Percentiles rank a stretch among this genome's conserved stretches.
These are phyloP conservation scores for Chrysocyon brachyurus DNA, from an alignment of 2,797 vertebrate species.

Conservation along the genomic window DNA sequence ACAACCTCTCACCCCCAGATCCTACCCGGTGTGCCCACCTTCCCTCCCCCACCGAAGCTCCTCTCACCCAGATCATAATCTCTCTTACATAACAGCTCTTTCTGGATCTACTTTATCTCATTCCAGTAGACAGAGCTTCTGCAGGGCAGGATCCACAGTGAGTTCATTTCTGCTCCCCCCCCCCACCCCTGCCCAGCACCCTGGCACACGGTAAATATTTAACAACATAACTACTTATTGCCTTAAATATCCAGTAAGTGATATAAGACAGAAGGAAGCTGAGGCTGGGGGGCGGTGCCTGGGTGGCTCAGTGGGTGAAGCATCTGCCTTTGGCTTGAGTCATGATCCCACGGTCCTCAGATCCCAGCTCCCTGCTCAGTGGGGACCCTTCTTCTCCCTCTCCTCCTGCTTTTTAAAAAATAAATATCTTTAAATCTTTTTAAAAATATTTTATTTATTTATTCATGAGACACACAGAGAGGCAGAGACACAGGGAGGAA, in stretches of 20 bases:
- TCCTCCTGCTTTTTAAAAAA: no score
- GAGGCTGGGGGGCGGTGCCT: neutral
- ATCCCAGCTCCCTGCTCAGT: no score
- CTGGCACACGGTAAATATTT: neutral
- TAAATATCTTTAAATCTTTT: no score
- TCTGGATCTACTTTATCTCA: slow-evolving; percentile 17
- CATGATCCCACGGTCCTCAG: no score
- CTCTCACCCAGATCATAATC: neutral
- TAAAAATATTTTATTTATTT: no score
- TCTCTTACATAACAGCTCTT: slow-evolving; percentile 28
- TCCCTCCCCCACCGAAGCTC: neutral
- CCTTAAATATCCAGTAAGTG: neutral
- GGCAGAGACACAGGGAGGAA: no score
- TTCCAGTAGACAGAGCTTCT: neutral
- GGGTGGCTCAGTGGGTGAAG: no score
- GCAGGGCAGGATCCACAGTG: slow-evolving; percentile 2
- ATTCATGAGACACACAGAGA: no score
- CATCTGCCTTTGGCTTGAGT: no score
- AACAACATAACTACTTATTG: neutral
- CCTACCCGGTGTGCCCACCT: neutral
- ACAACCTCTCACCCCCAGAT: neutral
- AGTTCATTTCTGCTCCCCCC: neutral
- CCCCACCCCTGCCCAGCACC: neutral
- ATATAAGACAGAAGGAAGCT: neutral
- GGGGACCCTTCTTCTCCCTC: no score